Percentiles rank a stretch among this genome's conserved stretches.
Evolutionary conservation across 2,113 vertebrate species (phyloP).

Genomic region (Cricetomys ansorgei): DNA sequence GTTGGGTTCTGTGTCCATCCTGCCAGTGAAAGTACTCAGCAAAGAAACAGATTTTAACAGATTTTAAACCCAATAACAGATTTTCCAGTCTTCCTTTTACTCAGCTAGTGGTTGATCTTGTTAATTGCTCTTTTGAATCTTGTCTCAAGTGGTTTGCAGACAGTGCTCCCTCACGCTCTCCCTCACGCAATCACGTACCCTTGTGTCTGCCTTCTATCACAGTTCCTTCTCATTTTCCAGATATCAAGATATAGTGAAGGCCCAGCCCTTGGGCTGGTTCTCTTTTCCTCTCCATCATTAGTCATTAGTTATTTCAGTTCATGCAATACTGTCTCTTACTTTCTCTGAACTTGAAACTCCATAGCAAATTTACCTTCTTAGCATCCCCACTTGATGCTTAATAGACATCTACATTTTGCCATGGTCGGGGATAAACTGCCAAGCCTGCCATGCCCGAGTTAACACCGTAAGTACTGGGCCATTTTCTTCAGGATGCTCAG

Average conservation of each 20-base stretch:
- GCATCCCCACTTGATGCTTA: neutral
- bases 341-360: neutral
- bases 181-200: neutral
- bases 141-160: conserved; percentile 1
- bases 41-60: neutral
- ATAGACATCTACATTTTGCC: neutral
- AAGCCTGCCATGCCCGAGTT: neutral
- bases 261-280: neutral
- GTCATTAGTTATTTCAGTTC: neutral
- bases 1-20: neutral
- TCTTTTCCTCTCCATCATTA: neutral
- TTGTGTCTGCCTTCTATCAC: neutral
- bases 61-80: neutral
- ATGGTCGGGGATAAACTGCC: neutral
- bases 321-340: neutral
- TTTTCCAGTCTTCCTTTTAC: neutral
- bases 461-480: neutral
- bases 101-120: neutral
- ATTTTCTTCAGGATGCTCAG: neutral
- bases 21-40: neutral
- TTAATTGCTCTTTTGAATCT: neutral
- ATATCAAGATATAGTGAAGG: neutral
- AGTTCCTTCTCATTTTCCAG: neutral
- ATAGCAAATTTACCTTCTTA: neutral
- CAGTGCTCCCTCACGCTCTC: neutral